phyloP scores from a whole-genome alignment of 2,113 vertebrate species.

The Corydoras sp. region DNA sequence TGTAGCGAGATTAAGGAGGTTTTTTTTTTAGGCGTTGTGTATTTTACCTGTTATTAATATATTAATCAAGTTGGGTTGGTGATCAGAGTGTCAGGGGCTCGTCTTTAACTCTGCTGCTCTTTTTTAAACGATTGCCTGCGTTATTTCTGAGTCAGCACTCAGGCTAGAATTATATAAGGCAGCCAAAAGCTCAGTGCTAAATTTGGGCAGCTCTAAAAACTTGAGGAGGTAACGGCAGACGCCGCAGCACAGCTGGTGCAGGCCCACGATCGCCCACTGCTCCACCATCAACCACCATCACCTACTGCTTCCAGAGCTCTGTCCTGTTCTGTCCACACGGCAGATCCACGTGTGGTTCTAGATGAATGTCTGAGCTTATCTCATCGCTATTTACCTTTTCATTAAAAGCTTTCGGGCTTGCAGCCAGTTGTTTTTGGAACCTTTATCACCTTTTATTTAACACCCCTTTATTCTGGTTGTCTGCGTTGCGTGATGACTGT shows the following conservation, averaged over 20 bases:
- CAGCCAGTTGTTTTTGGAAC: no score
- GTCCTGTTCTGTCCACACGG: background rate
- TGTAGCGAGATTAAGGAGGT: no score
- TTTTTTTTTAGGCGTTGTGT: no score
- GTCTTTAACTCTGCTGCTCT: slow-evolving; percentile 34
- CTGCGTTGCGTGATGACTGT: no score
- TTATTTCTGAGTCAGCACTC: slow-evolving; percentile 65
- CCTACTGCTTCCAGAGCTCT: slow-evolving; percentile 19
- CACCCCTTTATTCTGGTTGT: no score
- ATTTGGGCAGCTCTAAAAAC: slow-evolving; percentile 57
- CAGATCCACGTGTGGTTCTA: no score
- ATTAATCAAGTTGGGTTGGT: no score
- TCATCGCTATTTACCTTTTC: no score
- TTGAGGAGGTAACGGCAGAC: slow-evolving; percentile 34
- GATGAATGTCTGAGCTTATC: no score
- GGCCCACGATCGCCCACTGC: slow-evolving; percentile 1
- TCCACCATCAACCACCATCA: background rate
- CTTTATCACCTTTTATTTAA: no score
- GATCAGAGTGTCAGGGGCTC: background rate
- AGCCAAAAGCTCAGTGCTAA: slow-evolving; percentile 55
- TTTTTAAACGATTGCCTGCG: slow-evolving; percentile 46
- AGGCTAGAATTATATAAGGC: slow-evolving; percentile 60
- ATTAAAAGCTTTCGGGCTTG: no score
- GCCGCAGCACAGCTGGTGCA: slow-evolving; percentile 33
- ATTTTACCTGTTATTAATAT: no score